Evolutionary conservation across 1,140 invertebrate genomes (phyloP), one percentile per base, ranked within the genome.

Genomic region (Pseudomyrmex sp.): DNA sequence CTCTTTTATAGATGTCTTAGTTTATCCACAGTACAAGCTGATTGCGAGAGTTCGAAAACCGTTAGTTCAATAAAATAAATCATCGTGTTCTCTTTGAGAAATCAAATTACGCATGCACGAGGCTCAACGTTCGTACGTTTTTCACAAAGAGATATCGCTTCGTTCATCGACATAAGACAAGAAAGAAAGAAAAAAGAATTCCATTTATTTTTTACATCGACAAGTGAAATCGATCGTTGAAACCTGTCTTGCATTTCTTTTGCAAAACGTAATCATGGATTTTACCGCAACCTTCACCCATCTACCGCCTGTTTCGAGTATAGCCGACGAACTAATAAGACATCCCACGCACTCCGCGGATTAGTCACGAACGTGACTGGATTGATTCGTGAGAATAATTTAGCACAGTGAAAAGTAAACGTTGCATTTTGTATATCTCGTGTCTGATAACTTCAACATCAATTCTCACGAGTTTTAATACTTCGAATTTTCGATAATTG

Each of bases 271-370:
- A 82, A 82, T 82, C 79, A 73, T 15, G 20, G 63, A 20, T 65
- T 82, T 65, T 82, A 82, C 50, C 48, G 61, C 61, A 82, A 82
- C 61, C 70, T 82, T 82, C 61, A 75, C 50, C 50, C 26, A 75
- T 0, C 48, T 54, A 48, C 9, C 13, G 2, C 15, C 26, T 35
- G 35, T 35, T 35, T 76, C 12, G 2, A 48, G 10, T 52, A 65
- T 52, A 10, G 7, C 26, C 15, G n/a, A 63, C 61, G 7, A 35
- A 63, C 12, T 76, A 63, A 75, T 63, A 65, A 76, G 48, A 65
- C 10, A 20, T 75, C 3, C 20, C 20, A 62, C 13, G 20, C n/a
- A 7, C 35, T 63, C 35, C 5, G 35, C 3, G 7, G n/a, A 50
- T 82, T 56, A 82, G 18, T 82, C 9, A 72, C 56, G 56, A 58